Evolutionary conservation across 2,888 invertebrate genomes (phyloP).

Genomic region (Proisotoma minuta): DNA sequence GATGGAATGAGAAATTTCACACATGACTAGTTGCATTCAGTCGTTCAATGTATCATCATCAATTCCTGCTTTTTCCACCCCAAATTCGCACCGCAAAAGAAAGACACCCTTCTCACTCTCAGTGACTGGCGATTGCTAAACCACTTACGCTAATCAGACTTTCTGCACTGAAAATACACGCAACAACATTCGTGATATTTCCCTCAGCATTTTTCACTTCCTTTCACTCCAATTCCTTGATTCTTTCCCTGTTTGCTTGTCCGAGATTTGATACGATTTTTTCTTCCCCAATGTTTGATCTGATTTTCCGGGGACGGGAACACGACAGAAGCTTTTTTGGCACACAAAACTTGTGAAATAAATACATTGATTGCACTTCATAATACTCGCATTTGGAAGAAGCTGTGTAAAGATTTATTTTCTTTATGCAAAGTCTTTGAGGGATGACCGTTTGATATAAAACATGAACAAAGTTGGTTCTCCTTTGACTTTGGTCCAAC

Average conservation of each 20-base stretch:
- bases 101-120: constrained; percentile 2
- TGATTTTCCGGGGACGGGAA: not conserved
- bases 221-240: constrained; percentile 12
- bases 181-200: constrained; percentile 1
- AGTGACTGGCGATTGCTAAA: constrained; percentile 10
- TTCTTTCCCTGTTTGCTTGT: not conserved
- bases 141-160: constrained; percentile 18
- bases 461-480: too few species aligned
- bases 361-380: too few species aligned
- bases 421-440: too few species aligned
- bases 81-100: not conserved
- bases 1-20: constrained; percentile 47
- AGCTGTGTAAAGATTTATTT: too few species aligned
- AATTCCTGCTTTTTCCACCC: constrained; percentile 39
- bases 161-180: not conserved
- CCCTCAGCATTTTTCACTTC: constrained; percentile 11
- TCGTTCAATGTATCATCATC: constrained; percentile 46
- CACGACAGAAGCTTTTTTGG: not conserved
- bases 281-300: constrained; percentile 3
- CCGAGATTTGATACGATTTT: not conserved
- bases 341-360: too few species aligned
- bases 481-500: too few species aligned
- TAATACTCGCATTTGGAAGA: too few species aligned
- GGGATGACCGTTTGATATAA: too few species aligned
- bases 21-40: constrained; percentile 45